A percentile compares a stretch with the other conserved stretches of the same genome.
Conservation (phyloP, 2,113 vertebrate species). For the Carassius auratus region DNA sequence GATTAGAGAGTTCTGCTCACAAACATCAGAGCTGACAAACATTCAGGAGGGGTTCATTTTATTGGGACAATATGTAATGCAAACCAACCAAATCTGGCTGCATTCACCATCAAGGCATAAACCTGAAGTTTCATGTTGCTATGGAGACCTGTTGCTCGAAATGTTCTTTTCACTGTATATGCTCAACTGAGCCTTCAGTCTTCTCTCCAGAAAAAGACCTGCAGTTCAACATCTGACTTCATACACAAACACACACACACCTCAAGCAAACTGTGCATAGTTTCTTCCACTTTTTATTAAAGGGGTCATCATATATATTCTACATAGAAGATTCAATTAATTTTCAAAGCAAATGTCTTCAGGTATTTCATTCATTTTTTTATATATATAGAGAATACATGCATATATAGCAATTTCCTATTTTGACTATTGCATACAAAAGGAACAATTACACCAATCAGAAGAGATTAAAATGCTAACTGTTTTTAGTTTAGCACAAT, state of each 20-base stretch:
- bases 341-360: neutral
- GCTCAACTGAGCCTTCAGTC: slow-evolving; percentile 26
- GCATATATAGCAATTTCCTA: too few relatives aligned
- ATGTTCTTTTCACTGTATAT: neutral
- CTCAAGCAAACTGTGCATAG: neutral
- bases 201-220: slow-evolving; percentile 36
- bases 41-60: neutral
- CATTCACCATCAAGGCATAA: too few relatives aligned
- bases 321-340: neutral
- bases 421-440: too few relatives aligned
- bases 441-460: too few relatives aligned
- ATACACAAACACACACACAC: neutral
- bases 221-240: slow-evolving; percentile 32
- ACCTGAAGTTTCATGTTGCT: too few relatives aligned
- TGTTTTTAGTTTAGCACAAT: too few relatives aligned
- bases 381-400: too few relatives aligned
- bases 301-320: neutral
- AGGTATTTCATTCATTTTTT: too few relatives aligned
- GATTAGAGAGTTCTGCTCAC: neutral
- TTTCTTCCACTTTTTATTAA: neutral
- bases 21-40: slow-evolving; percentile 20
- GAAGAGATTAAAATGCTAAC: too few relatives aligned
- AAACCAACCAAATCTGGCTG: neutral
- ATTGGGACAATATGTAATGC: neutral
- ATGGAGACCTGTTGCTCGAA: neutral